These are phyloP conservation scores for Geotrypetes seraphini DNA, from an alignment of 2,797 vertebrate genomes.

Conservation along the genomic window DNA sequence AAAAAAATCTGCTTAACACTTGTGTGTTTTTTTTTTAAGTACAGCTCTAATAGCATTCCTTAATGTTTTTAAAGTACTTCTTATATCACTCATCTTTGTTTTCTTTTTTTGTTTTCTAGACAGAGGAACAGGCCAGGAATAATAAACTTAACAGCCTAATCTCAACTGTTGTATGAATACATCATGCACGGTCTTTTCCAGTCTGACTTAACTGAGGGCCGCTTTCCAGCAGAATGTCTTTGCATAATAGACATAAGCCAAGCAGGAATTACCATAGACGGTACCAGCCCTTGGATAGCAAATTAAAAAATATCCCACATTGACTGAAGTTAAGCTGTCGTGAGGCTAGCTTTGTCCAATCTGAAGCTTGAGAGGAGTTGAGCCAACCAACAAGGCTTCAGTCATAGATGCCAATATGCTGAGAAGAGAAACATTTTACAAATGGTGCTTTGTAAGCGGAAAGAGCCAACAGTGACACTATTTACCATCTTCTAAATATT, in stretches of 20 bases:
- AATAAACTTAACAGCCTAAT: conserved; percentile 16
- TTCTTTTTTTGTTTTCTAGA: conserved; percentile 21
- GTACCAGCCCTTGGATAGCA: too few species aligned
- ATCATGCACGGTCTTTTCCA: conserved; percentile 1
- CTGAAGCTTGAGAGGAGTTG: too few species aligned
- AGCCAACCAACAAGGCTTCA: too few species aligned
- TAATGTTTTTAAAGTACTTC: conserved; percentile 16
- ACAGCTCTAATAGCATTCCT: conserved; percentile 11
- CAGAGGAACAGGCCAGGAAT: conserved; percentile 8
- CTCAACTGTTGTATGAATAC: conserved; percentile 1
- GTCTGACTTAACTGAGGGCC: neutral
- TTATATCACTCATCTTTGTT: conserved; percentile 29
- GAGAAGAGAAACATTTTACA: too few species aligned
- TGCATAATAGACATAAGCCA: neutral
- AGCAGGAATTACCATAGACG: too few species aligned
- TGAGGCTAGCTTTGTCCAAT: too few species aligned
- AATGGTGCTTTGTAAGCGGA: too few species aligned
- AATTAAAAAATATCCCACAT: too few species aligned
- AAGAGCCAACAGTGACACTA: too few species aligned
- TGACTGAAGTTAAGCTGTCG: too few species aligned
- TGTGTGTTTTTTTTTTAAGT: conserved; percentile 26
- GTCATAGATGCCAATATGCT: too few species aligned
- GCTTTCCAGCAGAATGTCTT: neutral
- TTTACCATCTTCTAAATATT: too few species aligned
- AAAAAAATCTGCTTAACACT: conserved; percentile 14